Evolutionary conservation across 1,140 invertebrate species (phyloP).

Genomic region (Drosophila leontia): DNA sequence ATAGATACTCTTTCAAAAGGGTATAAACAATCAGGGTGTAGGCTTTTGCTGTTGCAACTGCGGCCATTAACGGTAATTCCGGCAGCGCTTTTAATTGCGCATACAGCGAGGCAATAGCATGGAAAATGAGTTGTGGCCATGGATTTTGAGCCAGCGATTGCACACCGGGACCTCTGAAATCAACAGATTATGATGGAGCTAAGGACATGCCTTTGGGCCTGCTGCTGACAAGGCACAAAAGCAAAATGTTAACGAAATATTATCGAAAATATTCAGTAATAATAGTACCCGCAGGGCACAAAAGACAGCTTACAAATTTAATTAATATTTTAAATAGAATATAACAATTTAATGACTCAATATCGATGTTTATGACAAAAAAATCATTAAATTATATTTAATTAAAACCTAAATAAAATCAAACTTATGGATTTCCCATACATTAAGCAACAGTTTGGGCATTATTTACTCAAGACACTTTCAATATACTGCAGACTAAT

Average conservation of each 20-base stretch:
- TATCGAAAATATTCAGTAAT: neutral
- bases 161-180: constrained; percentile 17
- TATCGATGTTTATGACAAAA: neutral
- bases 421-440: neutral
- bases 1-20: neutral
- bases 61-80: constrained; percentile 78
- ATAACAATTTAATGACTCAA: neutral
- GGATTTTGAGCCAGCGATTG: constrained; percentile 29
- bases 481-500: constrained; percentile 35
- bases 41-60: constrained; percentile 28
- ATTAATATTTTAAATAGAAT: constrained; percentile 1
- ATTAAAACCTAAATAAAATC: neutral
- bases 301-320: neutral
- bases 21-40: constrained; percentile 22
- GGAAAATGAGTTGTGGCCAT: constrained; percentile 64
- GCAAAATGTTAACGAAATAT: neutral
- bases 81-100: constrained; percentile 80
- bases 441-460: neutral
- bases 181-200: constrained; percentile 29
- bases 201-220: neutral
- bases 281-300: neutral
- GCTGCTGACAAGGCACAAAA: constrained; percentile 5
- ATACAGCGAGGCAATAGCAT: constrained; percentile 61
- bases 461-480: constrained; percentile 11
- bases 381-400: too few relatives aligned